Conservation (phyloP, 2,888 invertebrate species). For the Deroplatys truncata region DNA sequence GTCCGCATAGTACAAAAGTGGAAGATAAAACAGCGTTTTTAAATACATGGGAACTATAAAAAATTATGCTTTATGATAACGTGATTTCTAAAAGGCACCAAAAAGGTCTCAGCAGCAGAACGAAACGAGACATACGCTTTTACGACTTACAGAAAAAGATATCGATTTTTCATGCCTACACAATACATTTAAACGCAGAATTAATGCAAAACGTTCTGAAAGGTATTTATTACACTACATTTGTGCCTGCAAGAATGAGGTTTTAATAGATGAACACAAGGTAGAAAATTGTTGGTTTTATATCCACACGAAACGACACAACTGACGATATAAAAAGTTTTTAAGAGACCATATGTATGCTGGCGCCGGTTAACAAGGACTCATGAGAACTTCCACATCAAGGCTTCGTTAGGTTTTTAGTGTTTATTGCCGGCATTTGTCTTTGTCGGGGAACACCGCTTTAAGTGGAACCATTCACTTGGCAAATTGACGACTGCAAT, state of each 20-base stretch:
- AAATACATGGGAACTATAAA: no score
- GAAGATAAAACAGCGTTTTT: no score
- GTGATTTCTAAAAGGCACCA: no score
- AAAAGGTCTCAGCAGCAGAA: no score
- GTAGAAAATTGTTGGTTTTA: background rate
- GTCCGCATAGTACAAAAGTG: no score
- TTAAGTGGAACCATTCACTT: background rate
- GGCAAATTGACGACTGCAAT: conserved; percentile 4
- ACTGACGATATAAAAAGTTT: background rate
- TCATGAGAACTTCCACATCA: background rate
- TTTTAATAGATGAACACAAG: background rate
- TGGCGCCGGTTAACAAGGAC: background rate
- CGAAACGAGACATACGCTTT: no score
- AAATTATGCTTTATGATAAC: no score
- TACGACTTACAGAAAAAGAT: no score
- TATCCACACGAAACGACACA: background rate
- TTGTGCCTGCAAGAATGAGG: background rate
- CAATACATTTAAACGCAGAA: background rate
- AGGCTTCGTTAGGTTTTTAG: background rate
- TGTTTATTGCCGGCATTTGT: background rate
- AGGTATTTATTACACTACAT: background rate
- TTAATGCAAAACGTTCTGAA: background rate
- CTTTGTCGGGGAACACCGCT: background rate
- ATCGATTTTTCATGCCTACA: background rate
- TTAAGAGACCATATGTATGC: background rate